Conservation (phyloP, 2,888 invertebrate genomes). For the Drosophila gaucha region DNA sequence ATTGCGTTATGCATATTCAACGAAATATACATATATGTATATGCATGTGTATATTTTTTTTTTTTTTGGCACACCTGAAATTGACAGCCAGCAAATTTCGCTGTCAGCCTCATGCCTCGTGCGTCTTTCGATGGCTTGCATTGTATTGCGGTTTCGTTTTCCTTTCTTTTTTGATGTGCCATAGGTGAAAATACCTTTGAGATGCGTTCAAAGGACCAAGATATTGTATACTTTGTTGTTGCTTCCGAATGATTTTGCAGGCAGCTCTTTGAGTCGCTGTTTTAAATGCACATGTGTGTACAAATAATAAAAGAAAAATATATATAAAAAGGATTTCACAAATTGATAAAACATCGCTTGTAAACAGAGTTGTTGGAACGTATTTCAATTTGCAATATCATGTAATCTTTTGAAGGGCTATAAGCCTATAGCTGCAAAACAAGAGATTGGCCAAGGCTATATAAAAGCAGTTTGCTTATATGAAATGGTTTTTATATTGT, state of each 20-base stretch:
- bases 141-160: constrained; percentile 34
- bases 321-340: too few relatives aligned
- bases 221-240: constrained; percentile 29
- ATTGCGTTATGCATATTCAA: constrained; percentile 71
- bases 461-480: too few relatives aligned
- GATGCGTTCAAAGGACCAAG: constrained; percentile 7
- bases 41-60: too few relatives aligned
- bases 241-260: constrained; percentile 28
- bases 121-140: constrained; percentile 60
- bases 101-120: constrained; percentile 58
- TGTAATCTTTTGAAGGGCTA: too few relatives aligned
- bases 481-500: too few relatives aligned
- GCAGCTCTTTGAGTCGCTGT: constrained; percentile 8
- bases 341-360: too few relatives aligned
- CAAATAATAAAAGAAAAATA: not conserved
- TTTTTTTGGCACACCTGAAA: constrained; percentile 53
- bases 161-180: constrained; percentile 24
- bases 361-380: too few relatives aligned
- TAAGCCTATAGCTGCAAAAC: too few relatives aligned
- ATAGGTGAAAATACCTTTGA: constrained; percentile 47
- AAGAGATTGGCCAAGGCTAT: too few relatives aligned
- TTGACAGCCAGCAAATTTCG: constrained; percentile 75
- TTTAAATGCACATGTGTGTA: constrained; percentile 16
- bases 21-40: constrained; percentile 31
- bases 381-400: too few relatives aligned